These are phyloP conservation scores for Tenthredo livida DNA, from an alignment of 2,888 invertebrate species.

Conservation along the genomic window DNA sequence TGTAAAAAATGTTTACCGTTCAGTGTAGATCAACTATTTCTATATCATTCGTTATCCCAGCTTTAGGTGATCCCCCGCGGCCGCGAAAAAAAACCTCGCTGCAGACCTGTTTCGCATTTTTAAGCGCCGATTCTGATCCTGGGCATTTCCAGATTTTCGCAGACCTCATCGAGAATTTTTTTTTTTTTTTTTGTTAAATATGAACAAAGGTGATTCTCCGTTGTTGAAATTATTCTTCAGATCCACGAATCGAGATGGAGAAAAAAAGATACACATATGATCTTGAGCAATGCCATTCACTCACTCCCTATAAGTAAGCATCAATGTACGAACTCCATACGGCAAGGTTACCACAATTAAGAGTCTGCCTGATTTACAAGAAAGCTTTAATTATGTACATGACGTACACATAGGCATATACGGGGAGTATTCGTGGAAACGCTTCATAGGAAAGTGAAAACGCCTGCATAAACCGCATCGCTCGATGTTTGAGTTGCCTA, in stretches of 20 bases:
- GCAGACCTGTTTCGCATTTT: not conserved
- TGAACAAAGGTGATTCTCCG: not conserved
- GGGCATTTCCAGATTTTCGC: not conserved
- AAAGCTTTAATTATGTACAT: not conserved
- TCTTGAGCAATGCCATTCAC: conserved; percentile 1
- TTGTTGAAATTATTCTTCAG: not conserved
- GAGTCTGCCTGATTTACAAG: not conserved
- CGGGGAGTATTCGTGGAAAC: too few relatives aligned
- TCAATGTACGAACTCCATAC: not conserved
- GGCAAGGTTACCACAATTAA: not conserved
- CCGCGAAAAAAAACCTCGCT: not conserved
- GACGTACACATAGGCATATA: not conserved
- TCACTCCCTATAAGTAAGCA: not conserved
- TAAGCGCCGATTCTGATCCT: not conserved
- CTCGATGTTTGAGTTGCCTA: too few relatives aligned
- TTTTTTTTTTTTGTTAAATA: not conserved
- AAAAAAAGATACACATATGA: not conserved
- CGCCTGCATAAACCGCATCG: too few relatives aligned
- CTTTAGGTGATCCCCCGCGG: not conserved
- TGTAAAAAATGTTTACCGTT: too few relatives aligned
- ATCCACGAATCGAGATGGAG: not conserved
- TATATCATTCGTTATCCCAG: not conserved
- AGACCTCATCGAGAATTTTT: not conserved
- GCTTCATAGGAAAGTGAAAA: too few relatives aligned
- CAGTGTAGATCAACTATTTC: too few relatives aligned